Base-by-base conservation (phyloP, 2,113 vertebrate genomes). In the Pelodiscus sinensis region DNA sequence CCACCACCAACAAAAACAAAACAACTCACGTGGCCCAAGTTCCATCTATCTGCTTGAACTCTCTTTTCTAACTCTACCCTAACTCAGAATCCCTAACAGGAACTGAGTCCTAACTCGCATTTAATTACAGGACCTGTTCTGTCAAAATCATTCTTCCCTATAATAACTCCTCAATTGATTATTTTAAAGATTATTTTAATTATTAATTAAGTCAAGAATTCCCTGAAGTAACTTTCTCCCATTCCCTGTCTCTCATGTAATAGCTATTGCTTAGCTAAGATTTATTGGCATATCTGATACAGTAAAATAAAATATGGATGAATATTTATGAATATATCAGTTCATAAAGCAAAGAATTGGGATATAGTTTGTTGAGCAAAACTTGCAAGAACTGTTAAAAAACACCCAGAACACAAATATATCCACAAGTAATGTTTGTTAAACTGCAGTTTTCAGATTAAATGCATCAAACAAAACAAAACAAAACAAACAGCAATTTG, bases 281-380 rank as follows among this genome's bases (percentile, higher is more conserved):
- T 38, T 2, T 71, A 25, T 86, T 89, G 73, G 19, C 73, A 57
- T 90, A 95, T 52, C 71, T 57, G 80, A 84, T 81, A 44, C 16
- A 56, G 38, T 86, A 92, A 96, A 96, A 84, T 84, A 82, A 94
- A 87, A 87, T 95, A 75, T 82, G 12, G n/a, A n/a, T n/a, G n/a
- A n/a, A n/a, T n/a, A n/a, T n/a, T n/a, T n/a, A n/a, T n/a, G n/a
- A n/a, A n/a, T n/a, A n/a, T n/a, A n/a, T 84, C 38, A 85, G 84
- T 81, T 94, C 85, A 62, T 71, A 75, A 88, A 86, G 50, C 10
- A 21, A 1, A 75, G 88, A 92, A 93, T 13, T 85, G 50, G 96
- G 94, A 93, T 93, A 22, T 21, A 89, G 31, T 88, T 95, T 93
- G 79, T n/a, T 81, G 81, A 95, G 90, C 85, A 95, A 95, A 94